Percentiles rank a stretch among this genome's conserved stretches.
Evolutionary conservation across 2,113 vertebrate species (phyloP).

Genomic region (Bufo gargarizans): DNA sequence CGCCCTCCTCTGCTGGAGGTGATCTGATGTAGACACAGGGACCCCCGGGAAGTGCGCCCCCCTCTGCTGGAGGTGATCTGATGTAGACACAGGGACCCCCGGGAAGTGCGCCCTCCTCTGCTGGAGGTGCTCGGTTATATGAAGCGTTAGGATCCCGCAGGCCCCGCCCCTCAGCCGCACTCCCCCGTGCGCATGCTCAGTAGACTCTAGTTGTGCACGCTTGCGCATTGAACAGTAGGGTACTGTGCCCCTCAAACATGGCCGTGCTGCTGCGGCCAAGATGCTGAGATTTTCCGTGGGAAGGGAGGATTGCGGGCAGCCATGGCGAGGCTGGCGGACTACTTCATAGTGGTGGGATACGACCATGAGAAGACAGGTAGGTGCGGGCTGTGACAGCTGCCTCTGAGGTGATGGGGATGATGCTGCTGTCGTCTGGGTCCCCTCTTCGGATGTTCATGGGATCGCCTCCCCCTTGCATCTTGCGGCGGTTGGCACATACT

Average conservation of each 20-base stretch:
- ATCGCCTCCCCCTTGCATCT: slow-evolving; percentile 53
- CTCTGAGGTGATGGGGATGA: neutral
- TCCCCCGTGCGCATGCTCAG: neutral
- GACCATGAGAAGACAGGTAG: slow-evolving; percentile 92
- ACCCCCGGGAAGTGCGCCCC: no score
- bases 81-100: no score
- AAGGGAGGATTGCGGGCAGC: slow-evolving; percentile 69
- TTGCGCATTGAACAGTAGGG: slow-evolving; percentile 77
- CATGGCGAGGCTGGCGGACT: slow-evolving; percentile 94
- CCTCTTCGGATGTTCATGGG: neutral
- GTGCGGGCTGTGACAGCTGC: slow-evolving; percentile 62
- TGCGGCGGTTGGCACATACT: neutral
- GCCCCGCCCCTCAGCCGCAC: neutral
- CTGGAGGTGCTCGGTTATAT: no score
- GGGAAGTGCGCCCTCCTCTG: no score
- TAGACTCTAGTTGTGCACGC: slow-evolving; percentile 66
- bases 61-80: no score
- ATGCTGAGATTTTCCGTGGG: slow-evolving; percentile 86
- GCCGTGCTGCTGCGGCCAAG: slow-evolving; percentile 85
- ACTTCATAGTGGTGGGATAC: slow-evolving; percentile 94
- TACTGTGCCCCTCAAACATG: slow-evolving; percentile 91
- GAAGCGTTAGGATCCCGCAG: neutral
- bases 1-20: no score
- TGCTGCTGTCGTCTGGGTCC: neutral
- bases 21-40: no score